Percentiles rank a stretch among this genome's conserved stretches.
These are phyloP conservation scores for Orthonyx spaldingii DNA, from an alignment of 2,113 vertebrate species.

Conservation along the genomic window DNA sequence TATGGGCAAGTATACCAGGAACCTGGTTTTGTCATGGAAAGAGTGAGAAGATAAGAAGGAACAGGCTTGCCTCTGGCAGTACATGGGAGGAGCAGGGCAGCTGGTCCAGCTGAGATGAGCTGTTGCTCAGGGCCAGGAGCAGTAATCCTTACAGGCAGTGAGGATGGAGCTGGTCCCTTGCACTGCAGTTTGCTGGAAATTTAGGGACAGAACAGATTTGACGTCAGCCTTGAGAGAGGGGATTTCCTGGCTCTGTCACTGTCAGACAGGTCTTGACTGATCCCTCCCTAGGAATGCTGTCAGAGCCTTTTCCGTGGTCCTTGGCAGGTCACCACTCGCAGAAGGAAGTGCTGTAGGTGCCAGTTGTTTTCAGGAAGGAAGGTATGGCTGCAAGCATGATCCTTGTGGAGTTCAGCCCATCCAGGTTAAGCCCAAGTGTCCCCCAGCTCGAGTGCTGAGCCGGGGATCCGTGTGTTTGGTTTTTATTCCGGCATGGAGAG, in stretches of 20 bases:
- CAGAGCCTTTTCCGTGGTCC: fast-evolving
- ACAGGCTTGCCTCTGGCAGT: not conserved
- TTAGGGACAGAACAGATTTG: not conserved
- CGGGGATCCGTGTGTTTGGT: not conserved
- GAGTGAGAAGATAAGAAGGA: not conserved
- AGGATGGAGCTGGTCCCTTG: not conserved
- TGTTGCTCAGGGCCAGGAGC: not conserved
- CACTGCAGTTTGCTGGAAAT: not conserved
- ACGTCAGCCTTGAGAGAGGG: not conserved
- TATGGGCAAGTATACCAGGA: not conserved
- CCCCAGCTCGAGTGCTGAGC: not conserved
- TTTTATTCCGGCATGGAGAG: not conserved
- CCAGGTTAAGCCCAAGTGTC: not conserved
- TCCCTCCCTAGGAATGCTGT: not conserved
- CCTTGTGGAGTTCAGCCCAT: not conserved
- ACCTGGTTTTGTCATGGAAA: not conserved
- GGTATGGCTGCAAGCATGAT: not conserved
- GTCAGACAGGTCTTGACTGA: not conserved
- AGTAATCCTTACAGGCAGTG: fast-evolving
- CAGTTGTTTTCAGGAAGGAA: conserved; percentile 11
- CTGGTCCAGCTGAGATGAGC: not conserved
- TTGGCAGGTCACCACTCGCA: conserved; percentile 6
- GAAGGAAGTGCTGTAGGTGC: not conserved
- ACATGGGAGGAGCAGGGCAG: not conserved
- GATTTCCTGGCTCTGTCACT: not conserved